Conservation (phyloP, 2,113 vertebrate species). For the Laticauda colubrina region DNA sequence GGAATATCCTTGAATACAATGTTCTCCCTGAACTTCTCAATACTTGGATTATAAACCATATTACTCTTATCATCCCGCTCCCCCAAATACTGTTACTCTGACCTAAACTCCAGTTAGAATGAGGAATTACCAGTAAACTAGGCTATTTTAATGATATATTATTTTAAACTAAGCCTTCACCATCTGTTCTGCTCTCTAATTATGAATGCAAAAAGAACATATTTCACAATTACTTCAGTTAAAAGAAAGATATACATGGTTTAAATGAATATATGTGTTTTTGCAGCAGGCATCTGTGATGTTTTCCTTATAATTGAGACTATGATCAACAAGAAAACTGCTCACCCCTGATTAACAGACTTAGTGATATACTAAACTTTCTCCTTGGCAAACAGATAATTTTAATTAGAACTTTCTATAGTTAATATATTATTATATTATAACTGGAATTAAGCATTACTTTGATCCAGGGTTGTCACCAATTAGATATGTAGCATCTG, state of each 20-base stretch:
- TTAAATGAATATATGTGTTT: slow-evolving; percentile 74
- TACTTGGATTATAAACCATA: slow-evolving; percentile 55
- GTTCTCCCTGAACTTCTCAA: slow-evolving; percentile 52
- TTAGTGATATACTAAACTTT: slow-evolving; percentile 52
- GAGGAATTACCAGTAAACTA: slow-evolving; percentile 77
- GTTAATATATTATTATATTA: slow-evolving; percentile 50
- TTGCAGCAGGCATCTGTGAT: slow-evolving; percentile 71
- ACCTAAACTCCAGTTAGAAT: slow-evolving; percentile 77
- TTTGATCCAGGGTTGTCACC: slow-evolving; percentile 46
- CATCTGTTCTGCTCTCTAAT: slow-evolving; percentile 82
- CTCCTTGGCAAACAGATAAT: slow-evolving; percentile 56
- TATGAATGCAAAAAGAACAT: slow-evolving; percentile 81
- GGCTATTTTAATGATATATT: slow-evolving; percentile 82
- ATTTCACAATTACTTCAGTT: slow-evolving; percentile 83
- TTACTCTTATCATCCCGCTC: not conserved
- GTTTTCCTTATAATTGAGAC: slow-evolving; percentile 60
- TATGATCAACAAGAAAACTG: slow-evolving; percentile 47
- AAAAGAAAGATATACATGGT: slow-evolving; percentile 79
- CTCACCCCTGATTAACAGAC: slow-evolving; percentile 42
- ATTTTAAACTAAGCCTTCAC: slow-evolving; percentile 80
- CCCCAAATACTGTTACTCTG: slow-evolving; percentile 63
- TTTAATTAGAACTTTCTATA: slow-evolving; percentile 62
- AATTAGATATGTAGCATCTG: slow-evolving; percentile 37
- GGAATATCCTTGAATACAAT: slow-evolving; percentile 49
- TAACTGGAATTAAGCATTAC: slow-evolving; percentile 51